phyloP scores from a whole-genome alignment of 2,113 vertebrate species.

The Pontoporia blainvillei region DNA sequence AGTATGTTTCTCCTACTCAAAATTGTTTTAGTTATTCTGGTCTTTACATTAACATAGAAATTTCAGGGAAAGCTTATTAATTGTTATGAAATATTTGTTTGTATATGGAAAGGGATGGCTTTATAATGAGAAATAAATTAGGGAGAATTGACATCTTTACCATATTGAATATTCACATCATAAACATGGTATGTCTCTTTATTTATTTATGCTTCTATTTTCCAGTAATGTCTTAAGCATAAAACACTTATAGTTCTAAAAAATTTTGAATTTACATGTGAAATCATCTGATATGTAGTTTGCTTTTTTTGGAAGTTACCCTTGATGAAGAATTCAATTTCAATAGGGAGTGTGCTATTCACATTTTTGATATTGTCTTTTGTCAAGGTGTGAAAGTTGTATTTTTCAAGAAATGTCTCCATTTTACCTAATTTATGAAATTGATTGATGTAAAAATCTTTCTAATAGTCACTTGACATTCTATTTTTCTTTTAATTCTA shows the following conservation, averaged over 20 bases:
- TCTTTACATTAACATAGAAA: background rate
- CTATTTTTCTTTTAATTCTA: background rate
- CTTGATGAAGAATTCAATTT: background rate
- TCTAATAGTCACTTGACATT: background rate
- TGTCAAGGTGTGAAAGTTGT: background rate
- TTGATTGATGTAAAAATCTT: background rate
- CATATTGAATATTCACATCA: background rate
- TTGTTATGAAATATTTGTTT: background rate
- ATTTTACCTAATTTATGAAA: background rate
- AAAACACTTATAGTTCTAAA: background rate
- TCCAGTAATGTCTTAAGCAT: background rate
- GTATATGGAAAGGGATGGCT: background rate
- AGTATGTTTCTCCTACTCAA: background rate
- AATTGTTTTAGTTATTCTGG: background rate
- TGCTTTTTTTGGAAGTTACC: background rate
- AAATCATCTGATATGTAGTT: background rate
- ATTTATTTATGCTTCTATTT: background rate
- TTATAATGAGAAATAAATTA: background rate
- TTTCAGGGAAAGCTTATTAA: background rate
- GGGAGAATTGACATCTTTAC: background rate
- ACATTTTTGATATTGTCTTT: background rate
- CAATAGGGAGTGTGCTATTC: background rate
- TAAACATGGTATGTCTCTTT: background rate
- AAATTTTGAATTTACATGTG: background rate
- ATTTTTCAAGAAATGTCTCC: background rate